Evolutionary conservation across 2,113 vertebrate species (phyloP).

Genomic region (Saguinus midas): DNA sequence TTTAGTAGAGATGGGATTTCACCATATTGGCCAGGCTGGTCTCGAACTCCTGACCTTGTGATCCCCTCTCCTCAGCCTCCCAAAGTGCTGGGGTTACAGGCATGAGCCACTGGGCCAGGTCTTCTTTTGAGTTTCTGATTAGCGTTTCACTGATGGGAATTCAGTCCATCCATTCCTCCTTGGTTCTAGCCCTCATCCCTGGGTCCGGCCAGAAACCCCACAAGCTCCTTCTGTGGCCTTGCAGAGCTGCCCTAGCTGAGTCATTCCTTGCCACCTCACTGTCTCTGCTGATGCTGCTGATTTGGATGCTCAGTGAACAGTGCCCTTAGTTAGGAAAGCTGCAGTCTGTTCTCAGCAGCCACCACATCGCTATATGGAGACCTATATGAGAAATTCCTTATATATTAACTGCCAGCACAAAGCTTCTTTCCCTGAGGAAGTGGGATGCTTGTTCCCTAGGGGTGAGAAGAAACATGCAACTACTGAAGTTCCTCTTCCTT

Average conservation of each 20-base stretch:
- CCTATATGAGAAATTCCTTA: background rate
- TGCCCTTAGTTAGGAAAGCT: background rate
- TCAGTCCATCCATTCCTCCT: background rate
- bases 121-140: no score
- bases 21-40: no score
- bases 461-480: background rate
- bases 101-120: no score
- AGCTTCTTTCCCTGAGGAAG: background rate
- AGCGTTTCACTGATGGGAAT: background rate
- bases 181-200: background rate
- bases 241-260: background rate
- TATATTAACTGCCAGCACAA: background rate
- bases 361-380: background rate
- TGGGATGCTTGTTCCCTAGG: background rate
- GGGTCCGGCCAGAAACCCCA: no score
- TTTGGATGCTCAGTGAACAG: fast-evolving
- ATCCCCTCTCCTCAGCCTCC: no score
- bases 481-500: background rate
- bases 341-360: fast-evolving
- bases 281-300: background rate
- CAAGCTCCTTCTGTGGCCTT: background rate
- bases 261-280: background rate
- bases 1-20: no score
- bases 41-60: no score
- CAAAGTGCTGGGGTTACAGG: no score